Evolutionary conservation across 2,888 invertebrate species (phyloP), one percentile per base, ranked within the genome.

Genomic region (Cantharis nigra): DNA sequence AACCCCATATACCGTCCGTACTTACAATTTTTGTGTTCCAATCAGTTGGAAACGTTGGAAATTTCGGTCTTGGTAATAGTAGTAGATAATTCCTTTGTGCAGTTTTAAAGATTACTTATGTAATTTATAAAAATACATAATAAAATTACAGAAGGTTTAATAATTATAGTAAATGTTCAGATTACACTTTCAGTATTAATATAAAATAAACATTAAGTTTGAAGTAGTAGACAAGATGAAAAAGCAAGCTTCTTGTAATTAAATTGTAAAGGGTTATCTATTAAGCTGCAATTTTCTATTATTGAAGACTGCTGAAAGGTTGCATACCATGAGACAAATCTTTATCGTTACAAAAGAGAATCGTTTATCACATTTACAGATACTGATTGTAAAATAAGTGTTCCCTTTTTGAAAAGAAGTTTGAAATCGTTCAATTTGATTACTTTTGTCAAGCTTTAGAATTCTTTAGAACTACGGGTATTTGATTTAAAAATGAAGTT

Each of bases 321-420:
- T 80, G 79, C 80, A 79, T 81, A 74, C 74, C 78, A 80, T 76
- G 78, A 78, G 79, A 67, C 65, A 80, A 79, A 81, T 82, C 83
- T 81, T 81, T 82, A 82, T 77, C 81, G 79, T 83, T 83, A 84
- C 83, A 85, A 85, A 85, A 81, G 82, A 79, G 79, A 79, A 83
- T 84, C 85, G 84, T 85, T 85, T 85, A 84, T 85, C 85, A 85
- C 84, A 85, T 84, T 84, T 85, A 84, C 84, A 83, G 83, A 84
- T 83, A 83, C 83, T 79, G 80, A 81, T 81, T 81, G 80, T 77
- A 78, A 77, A 79, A 80, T 80, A 80, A 81, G 80, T 81, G 81
- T 78, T 79, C 77, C 79, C 78, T 80, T 82, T 81, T 79, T 82
- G 77, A 73, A 78, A 75, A 20, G 65, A 67, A 20, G 20, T 67